Base-by-base conservation (phyloP, 2,797 vertebrate species). In the Picus viridis region DNA sequence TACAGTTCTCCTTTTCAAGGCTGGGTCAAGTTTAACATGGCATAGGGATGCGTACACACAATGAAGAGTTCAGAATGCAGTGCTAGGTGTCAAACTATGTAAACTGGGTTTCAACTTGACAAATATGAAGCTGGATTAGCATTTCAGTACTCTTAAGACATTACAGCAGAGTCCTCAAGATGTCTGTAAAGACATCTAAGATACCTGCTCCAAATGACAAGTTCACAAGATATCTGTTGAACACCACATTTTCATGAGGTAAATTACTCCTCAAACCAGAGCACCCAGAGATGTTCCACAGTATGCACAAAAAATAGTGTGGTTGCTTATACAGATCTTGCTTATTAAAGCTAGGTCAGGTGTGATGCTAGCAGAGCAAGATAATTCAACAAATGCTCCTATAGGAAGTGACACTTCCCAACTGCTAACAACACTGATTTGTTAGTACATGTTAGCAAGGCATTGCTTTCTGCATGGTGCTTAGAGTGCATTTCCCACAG, bases 391-490 rank as follows among this genome's bases (percentile, higher is more conserved):
- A 39, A 27, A 58, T 87, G 58, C 9, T 87, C 86, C 61, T 74
- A 16, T 16, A 79, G 41, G 7, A 67, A 77, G 36, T 41, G 39
- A n/a, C 62, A 8, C 49, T 30, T 84, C 47, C 32, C 9, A 86
- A 26, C 10, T 11, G 32, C 1, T 41, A 76, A 57, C 30, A 23
- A 15, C 32, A 47, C 54, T 39, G 16, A 49, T 68, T 65, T 86
- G 9, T n/a, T 61, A 64, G 15, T 3, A 79, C 0, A 0, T 36
- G 53, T 76, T 18, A 68, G 5, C 32, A 65, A 76, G 14, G 5
- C 32, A 45, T 22, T 29, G n/a, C 59, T 73, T 67, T 76, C 59
- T 63, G 19, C 16, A 57, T 11, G 8, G 9, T 22, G 29, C 45
- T 61, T 53, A 59, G 24, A 53, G 12, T 32, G 17, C 32, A 45